phyloP scores from a whole-genome alignment of 2,888 invertebrate species.

The Silvanus unidentatus region DNA sequence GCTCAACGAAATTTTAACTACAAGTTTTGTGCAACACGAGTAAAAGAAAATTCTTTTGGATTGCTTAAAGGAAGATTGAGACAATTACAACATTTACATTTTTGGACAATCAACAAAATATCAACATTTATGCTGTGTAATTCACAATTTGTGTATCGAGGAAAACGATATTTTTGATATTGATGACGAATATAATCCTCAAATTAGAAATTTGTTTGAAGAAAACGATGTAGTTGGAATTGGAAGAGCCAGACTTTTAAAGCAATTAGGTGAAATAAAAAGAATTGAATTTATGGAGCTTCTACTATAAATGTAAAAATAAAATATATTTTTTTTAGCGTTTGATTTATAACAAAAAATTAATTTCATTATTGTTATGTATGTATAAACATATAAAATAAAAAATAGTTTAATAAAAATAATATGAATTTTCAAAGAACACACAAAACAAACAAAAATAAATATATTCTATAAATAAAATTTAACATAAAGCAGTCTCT shows the following conservation, averaged over 20 bases:
- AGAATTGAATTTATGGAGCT: too few relatives aligned
- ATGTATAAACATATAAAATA: too few relatives aligned
- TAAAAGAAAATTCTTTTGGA: constrained; percentile 31
- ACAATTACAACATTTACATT: constrained; percentile 12
- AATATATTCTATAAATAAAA: background rate
- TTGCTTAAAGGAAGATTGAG: constrained; percentile 25
- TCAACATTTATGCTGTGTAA: constrained; percentile 27
- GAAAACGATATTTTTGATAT: background rate
- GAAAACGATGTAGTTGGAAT: background rate
- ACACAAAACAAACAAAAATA: background rate
- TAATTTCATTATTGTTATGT: too few relatives aligned
- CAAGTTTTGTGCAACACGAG: constrained; percentile 22
- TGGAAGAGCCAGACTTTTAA: too few relatives aligned
- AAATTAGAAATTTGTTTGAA: background rate
- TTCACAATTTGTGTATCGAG: constrained; percentile 27
- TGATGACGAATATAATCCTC: background rate
- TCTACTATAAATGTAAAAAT: too few relatives aligned
- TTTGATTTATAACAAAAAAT: too few relatives aligned
- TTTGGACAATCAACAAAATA: constrained; percentile 14
- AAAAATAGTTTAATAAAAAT: too few relatives aligned
- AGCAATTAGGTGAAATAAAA: background rate
- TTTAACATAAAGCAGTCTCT: too few relatives aligned
- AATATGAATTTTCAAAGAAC: too few relatives aligned
- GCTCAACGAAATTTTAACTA: constrained; percentile 14
- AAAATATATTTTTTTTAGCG: too few relatives aligned